Evolutionary conservation across 2,113 vertebrate species (phyloP).

Genomic region (Pandion haliaetus): DNA sequence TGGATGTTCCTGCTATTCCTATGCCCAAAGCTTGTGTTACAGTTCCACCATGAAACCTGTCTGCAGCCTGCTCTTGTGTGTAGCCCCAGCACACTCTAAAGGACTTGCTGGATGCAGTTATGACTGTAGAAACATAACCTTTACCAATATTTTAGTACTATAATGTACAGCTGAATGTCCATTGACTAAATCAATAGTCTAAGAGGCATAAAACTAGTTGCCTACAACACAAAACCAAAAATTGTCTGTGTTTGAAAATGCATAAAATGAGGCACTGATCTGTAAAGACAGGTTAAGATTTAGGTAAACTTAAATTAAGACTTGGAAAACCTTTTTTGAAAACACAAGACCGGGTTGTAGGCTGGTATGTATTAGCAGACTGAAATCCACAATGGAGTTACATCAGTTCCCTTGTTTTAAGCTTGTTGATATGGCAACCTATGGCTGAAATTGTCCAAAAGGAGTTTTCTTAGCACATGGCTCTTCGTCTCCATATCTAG

Average conservation of each 20-base stretch:
- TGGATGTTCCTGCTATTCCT: not conserved
- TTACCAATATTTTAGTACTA: not conserved
- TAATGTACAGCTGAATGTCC: not conserved
- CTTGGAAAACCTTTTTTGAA: not conserved
- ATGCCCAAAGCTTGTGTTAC: not conserved
- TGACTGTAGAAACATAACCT: not conserved
- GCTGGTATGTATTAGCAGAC: not conserved
- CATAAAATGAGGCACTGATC: not conserved
- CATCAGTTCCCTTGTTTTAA: not conserved
- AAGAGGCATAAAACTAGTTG: not conserved
- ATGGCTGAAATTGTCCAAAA: slow-evolving; percentile 25
- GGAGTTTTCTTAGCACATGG: not conserved
- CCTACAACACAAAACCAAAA: not conserved
- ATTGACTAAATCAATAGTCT: not conserved
- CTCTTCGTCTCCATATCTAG: not conserved
- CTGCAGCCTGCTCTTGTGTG: not conserved
- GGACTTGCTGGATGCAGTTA: not conserved
- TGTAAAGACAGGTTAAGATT: not conserved
- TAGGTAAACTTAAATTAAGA: not conserved
- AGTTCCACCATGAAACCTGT: not conserved
- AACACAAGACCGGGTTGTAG: not conserved
- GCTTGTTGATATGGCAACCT: slow-evolving; percentile 21
- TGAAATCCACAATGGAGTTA: not conserved
- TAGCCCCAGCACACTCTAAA: not conserved
- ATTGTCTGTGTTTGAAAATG: not conserved